Percentiles rank a stretch among this genome's conserved stretches.
Evolutionary conservation across 2,797 vertebrate genomes (phyloP).

Genomic region (Nasua narica): DNA sequence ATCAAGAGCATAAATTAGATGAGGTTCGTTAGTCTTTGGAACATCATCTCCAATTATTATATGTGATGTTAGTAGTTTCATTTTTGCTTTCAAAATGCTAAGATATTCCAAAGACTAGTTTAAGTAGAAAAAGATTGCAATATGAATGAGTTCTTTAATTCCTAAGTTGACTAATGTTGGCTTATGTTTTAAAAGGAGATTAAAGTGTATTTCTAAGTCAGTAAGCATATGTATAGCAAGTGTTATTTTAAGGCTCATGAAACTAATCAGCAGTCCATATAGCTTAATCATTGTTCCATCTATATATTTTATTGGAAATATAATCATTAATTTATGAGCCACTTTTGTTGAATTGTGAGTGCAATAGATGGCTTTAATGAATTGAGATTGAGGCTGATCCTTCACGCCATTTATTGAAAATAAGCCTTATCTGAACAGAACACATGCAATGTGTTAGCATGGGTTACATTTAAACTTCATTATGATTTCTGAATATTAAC

Average conservation of each 20-base stretch:
- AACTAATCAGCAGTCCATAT: constrained; percentile 58
- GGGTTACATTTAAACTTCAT: constrained; percentile 77
- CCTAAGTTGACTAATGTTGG: not conserved
- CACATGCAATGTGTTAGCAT: constrained; percentile 53
- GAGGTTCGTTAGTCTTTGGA: not conserved
- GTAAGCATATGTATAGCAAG: constrained; percentile 58
- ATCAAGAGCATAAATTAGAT: not conserved
- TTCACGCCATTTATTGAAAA: constrained; percentile 74
- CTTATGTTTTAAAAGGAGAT: constrained; percentile 38
- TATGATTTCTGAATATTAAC: constrained; percentile 74
- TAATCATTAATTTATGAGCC: constrained; percentile 65
- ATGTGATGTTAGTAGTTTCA: not conserved
- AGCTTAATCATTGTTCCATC: constrained; percentile 69
- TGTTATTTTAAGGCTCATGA: constrained; percentile 49
- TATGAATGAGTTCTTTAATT: constrained; percentile 33
- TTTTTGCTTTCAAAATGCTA: constrained; percentile 31
- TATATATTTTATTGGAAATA: constrained; percentile 52
- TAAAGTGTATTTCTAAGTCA: not conserved
- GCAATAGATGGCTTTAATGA: constrained; percentile 75
- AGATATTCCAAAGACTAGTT: constrained; percentile 4
- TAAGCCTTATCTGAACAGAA: constrained; percentile 70
- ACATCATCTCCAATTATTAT: not conserved
- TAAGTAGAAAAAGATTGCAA: not conserved
- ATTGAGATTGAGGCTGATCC: constrained; percentile 51
- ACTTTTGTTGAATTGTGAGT: constrained; percentile 68